phyloP scores from a whole-genome alignment of 2,797 vertebrate genomes.

The Leuciscus waleckii region DNA sequence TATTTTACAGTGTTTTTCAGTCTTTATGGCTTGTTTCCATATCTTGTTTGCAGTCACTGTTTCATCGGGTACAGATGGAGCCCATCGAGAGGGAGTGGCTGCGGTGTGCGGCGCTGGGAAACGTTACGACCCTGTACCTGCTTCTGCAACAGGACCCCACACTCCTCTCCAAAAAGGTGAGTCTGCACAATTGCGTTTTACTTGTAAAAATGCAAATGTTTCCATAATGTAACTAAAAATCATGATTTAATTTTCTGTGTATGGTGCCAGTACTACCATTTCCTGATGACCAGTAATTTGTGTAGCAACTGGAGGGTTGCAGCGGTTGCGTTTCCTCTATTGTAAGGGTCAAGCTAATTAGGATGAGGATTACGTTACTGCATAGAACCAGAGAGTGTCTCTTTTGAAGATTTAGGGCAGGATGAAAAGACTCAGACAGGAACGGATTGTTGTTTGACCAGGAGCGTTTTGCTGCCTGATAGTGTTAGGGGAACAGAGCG shows the following conservation, averaged over 20 bases:
- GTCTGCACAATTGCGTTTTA: background rate
- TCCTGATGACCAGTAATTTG: background rate
- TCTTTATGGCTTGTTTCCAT: background rate
- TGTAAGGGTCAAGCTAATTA: slow-evolving; percentile 37
- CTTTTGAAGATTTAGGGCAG: slow-evolving; percentile 27
- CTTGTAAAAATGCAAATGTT: background rate
- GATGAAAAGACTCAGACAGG: slow-evolving; percentile 52
- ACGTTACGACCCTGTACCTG: slow-evolving; percentile 61
- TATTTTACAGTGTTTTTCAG: background rate
- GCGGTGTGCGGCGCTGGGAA: slow-evolving; percentile 67
- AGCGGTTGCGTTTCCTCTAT: background rate
- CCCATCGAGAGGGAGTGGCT: slow-evolving; percentile 73
- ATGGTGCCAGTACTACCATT: background rate
- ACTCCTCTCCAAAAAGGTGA: slow-evolving; percentile 70
- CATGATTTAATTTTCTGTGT: background rate
- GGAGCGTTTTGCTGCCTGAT: slow-evolving; percentile 65
- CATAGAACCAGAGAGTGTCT: background rate
- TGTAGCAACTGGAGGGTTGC: background rate
- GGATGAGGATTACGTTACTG: slow-evolving; percentile 17
- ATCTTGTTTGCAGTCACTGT: slow-evolving; percentile 58
- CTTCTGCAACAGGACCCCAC: slow-evolving; percentile 68
- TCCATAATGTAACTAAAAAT: background rate
- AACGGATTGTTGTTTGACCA: slow-evolving; percentile 62
- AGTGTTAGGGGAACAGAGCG: slow-evolving; percentile 55
- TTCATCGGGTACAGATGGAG: slow-evolving; percentile 72